Percentiles rank a stretch among this genome's conserved stretches.
These are phyloP conservation scores for Actinia tenebrosa DNA, from an alignment of 64 coral and sea anemone genomes.

Conservation along the genomic window DNA sequence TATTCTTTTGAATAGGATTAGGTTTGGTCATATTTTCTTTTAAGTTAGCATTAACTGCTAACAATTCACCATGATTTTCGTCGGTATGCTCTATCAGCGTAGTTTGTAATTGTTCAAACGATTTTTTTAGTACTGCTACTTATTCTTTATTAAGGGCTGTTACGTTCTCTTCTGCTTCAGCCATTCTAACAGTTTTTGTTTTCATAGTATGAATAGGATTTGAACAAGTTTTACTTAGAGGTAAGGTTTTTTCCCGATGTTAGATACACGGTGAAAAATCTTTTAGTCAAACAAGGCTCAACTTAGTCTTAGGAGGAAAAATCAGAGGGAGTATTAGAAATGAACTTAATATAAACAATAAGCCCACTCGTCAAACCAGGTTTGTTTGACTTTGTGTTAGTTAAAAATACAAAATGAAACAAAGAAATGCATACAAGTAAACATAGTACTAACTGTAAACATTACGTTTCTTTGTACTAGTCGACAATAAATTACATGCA, in stretches of 20 bases:
- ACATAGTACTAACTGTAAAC: no score
- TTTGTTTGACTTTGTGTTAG: no score
- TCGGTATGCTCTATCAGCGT: neutral
- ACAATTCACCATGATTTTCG: neutral
- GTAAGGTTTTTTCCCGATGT: neutral
- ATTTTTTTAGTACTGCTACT: neutral
- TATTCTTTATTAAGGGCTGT: neutral
- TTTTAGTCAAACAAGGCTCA: no score
- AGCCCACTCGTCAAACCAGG: no score
- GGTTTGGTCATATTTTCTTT: neutral
- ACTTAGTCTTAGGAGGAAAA: no score
- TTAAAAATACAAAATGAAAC: no score
- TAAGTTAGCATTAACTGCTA: neutral
- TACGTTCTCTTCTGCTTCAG: neutral
- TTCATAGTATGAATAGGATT: neutral
- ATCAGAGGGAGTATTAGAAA: no score
- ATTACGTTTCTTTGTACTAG: no score
- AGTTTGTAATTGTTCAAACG: neutral
- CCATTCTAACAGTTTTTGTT: neutral
- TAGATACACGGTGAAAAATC: slow-evolving; percentile 1
- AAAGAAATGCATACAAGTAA: no score
- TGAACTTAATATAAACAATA: no score
- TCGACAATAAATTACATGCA: no score
- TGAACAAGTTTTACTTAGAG: neutral
- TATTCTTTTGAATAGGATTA: neutral